Percentiles rank a stretch among this genome's conserved stretches.
phyloP scores from a whole-genome alignment of 2,797 vertebrate species.

The Pipistrellus kuhlii region DNA sequence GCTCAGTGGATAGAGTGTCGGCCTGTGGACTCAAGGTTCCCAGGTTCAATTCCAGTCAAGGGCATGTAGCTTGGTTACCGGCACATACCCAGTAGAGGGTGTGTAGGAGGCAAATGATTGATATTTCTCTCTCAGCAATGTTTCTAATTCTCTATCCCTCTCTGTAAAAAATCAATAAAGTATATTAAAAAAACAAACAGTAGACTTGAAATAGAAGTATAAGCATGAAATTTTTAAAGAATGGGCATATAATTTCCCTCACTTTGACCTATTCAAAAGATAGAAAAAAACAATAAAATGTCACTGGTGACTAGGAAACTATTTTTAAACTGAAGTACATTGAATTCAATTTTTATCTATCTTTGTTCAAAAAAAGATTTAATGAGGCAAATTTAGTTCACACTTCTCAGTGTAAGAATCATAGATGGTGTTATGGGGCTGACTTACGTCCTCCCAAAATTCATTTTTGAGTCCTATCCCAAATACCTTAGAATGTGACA shows the following conservation, averaged over 20 bases:
- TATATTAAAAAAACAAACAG: neutral
- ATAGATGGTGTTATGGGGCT: neutral
- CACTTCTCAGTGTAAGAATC: neutral
- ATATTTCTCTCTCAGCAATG: too few species aligned
- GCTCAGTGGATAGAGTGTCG: too few species aligned
- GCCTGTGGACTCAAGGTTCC: too few species aligned
- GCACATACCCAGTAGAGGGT: too few species aligned
- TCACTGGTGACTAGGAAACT: neutral
- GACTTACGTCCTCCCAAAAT: neutral
- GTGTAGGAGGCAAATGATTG: too few species aligned
- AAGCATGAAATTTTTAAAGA: neutral
- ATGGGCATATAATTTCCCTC: neutral
- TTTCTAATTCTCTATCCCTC: too few species aligned
- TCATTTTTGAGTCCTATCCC: neutral
- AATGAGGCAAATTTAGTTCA: constrained; percentile 42
- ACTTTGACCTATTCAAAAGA: constrained; percentile 8
- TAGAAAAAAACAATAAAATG: constrained; percentile 24
- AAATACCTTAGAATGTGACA: neutral
- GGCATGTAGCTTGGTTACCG: too few species aligned
- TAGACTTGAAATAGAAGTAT: neutral
- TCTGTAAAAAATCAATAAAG: too few species aligned
- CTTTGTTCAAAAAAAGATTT: constrained; percentile 45
- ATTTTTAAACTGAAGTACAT: neutral
- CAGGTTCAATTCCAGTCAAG: too few species aligned
- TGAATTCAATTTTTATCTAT: constrained; percentile 41